Evolutionary conservation across 2,113 vertebrate species (phyloP).

Genomic region (Felis catus): F.catus_Fca126_mat1.0 CM031421.1:109636001-109636500

Average conservation of each 20-base stretch:
- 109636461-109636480: not conserved
- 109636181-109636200: not conserved
- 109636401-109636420: not conserved
- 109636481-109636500: not conserved
- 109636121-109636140: no score
- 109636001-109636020: not conserved
- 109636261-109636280: not conserved
- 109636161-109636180: not conserved
- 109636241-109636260: not conserved
- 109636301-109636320: not conserved
- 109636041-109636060: accelerated
- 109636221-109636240: not conserved
- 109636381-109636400: no score
- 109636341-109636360: not conserved
- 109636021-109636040: not conserved
- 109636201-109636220: not conserved
- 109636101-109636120: not conserved
- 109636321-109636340: not conserved
- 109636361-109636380: not conserved
- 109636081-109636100: no score
- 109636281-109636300: not conserved
- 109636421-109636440: not conserved
- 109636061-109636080: no score
- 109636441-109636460: not conserved
- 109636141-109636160: not conserved